These are phyloP conservation scores for Papilio polytes DNA, from an alignment of 1,140 invertebrate species.

Conservation along the genomic window DNA sequence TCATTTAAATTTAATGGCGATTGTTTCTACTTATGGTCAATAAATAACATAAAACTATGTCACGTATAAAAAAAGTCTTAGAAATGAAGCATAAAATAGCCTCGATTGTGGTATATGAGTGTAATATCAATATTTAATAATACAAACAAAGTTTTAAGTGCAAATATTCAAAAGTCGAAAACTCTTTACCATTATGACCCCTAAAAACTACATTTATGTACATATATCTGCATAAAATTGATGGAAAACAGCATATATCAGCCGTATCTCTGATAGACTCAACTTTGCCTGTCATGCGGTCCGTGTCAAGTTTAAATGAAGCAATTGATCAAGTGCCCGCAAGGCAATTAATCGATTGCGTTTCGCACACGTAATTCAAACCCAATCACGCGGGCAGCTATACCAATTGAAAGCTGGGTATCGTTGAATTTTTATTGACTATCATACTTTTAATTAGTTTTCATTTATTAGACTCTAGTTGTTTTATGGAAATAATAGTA, in stretches of 20 bases:
- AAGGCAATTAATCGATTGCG: conserved; percentile 35
- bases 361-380: conserved; percentile 30
- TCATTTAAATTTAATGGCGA: not conserved
- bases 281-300: conserved; percentile 32
- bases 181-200: too few relatives aligned
- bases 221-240: not conserved
- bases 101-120: too few relatives aligned
- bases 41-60: not conserved
- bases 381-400: not conserved
- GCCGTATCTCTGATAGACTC: conserved; percentile 17
- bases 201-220: not conserved
- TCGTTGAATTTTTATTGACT: not conserved
- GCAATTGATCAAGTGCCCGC: conserved; percentile 37
- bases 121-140: too few relatives aligned
- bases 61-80: not conserved
- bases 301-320: conserved; percentile 38
- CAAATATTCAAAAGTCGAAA: too few relatives aligned
- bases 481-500: too few relatives aligned
- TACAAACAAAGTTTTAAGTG: too few relatives aligned
- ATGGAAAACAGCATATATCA: conserved; percentile 20
- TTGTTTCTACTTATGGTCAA: not conserved
- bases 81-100: not conserved
- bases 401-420: conserved; percentile 14
- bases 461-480: not conserved
- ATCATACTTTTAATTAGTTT: not conserved